Evolutionary conservation across 1,140 invertebrate genomes (phyloP).

Genomic region (Gryllus bimaculatus): DNA sequence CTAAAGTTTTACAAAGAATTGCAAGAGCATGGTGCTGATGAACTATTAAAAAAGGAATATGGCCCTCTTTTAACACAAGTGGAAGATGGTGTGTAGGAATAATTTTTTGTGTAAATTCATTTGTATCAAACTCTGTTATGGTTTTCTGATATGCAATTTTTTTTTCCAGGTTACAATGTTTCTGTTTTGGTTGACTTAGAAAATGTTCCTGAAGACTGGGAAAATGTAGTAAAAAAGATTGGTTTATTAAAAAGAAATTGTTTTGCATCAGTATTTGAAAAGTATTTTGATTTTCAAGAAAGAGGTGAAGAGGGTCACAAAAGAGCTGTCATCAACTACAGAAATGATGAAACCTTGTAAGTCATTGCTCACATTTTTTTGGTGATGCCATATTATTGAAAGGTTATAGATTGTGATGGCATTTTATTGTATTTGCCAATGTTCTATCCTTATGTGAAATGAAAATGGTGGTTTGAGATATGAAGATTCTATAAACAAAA

Average conservation of each 20-base stretch:
- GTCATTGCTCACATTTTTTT: constrained; percentile 29
- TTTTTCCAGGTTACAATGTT: constrained; percentile 76
- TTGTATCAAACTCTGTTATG: background rate
- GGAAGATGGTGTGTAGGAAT: constrained; percentile 61
- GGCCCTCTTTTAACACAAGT: constrained; percentile 66
- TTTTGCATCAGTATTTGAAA: constrained; percentile 99
- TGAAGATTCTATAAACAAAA: too few species aligned
- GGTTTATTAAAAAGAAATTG: constrained; percentile 95
- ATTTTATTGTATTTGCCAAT: background rate
- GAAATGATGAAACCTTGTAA: constrained; percentile 98
- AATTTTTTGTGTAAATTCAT: background rate
- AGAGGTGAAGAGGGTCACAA: constrained; percentile 81
- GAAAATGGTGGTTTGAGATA: too few species aligned
- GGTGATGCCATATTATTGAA: background rate
- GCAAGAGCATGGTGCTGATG: constrained; percentile 95
- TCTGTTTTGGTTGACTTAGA: constrained; percentile 89
- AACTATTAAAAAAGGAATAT: constrained; percentile 88
- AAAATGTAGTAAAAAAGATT: constrained; percentile 81
- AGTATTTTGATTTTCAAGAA: constrained; percentile 98
- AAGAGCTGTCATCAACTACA: constrained; percentile 94
- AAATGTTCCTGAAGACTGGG: constrained; percentile 83
- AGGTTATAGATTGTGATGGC: background rate
- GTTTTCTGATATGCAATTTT: constrained; percentile 20
- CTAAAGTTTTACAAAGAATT: constrained; percentile 98
- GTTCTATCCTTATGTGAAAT: background rate